These are phyloP conservation scores for Oithona nana DNA, from an alignment of 2,888 invertebrate species.

Conservation along the genomic window DNA sequence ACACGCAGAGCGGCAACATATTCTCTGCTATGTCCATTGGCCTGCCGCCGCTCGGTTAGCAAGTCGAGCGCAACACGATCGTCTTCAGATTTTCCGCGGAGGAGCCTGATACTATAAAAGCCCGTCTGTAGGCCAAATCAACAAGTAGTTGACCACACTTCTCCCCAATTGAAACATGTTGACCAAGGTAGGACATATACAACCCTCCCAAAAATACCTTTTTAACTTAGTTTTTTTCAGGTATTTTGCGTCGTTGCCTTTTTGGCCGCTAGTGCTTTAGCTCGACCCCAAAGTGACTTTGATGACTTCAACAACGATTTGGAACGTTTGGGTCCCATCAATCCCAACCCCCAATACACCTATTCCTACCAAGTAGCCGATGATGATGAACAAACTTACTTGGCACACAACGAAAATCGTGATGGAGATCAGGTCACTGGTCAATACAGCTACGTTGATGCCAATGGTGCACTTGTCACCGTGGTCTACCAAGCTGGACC, in stretches of 20 bases:
- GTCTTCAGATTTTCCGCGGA: no score
- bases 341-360: conserved; percentile 12
- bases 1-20: no score
- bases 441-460: conserved; percentile 14
- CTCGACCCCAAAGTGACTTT: background rate
- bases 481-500: conserved; percentile 14
- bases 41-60: no score
- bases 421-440: conserved; percentile 14
- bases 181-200: no score
- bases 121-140: no score
- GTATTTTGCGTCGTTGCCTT: background rate
- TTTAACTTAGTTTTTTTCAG: background rate
- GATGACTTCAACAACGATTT: background rate
- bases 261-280: background rate
- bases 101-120: no score
- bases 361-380: conserved; percentile 13
- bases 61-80: no score
- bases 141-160: no score
- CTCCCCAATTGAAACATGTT: no score
- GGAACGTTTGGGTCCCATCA: background rate
- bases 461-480: conserved; percentile 16
- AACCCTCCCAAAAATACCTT: no score
- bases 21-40: no score
- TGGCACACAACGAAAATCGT: conserved; percentile 8
- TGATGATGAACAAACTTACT: conserved; percentile 15